phyloP scores from a whole-genome alignment of 2,797 vertebrate genomes.

The Catostomus latipinnis region DNA sequence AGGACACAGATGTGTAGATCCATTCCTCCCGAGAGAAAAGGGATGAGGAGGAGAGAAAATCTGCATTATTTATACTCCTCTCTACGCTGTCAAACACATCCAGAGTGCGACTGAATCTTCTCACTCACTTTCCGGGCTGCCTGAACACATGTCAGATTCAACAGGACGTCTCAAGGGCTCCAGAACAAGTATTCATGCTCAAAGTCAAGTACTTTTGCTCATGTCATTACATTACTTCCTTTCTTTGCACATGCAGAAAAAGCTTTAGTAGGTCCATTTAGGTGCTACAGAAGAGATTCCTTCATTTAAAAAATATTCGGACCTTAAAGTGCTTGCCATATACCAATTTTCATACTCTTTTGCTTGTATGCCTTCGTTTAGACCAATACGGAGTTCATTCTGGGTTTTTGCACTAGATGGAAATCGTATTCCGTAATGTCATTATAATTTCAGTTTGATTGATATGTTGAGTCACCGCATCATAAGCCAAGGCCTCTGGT shows the following conservation, averaged over 20 bases:
- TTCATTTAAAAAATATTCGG: not conserved
- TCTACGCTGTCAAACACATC: constrained; percentile 45
- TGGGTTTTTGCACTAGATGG: not conserved
- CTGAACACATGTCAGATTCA: constrained; percentile 30
- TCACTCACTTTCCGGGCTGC: constrained; percentile 25
- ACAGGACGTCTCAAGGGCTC: constrained; percentile 9
- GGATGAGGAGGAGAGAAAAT: constrained; percentile 47
- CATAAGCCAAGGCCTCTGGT: constrained; percentile 35
- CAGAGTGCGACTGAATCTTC: constrained; percentile 37
- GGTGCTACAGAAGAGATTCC: not conserved
- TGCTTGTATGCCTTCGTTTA: not conserved
- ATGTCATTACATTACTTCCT: not conserved
- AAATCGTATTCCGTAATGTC: not conserved
- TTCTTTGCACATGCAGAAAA: not conserved
- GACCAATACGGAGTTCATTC: not conserved
- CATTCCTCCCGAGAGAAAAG: constrained; percentile 47
- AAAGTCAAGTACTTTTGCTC: not conserved
- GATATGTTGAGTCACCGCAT: constrained; percentile 44
- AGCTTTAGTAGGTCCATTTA: not conserved
- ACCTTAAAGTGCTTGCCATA: no score
- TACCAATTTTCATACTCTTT: not conserved
- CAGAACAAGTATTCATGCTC: constrained; percentile 2
- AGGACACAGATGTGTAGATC: constrained; percentile 46
- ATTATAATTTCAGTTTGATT: not conserved
- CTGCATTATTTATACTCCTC: constrained; percentile 59